Conservation (phyloP, 2,113 vertebrate genomes). For the Ploceus nigricollis region DNA sequence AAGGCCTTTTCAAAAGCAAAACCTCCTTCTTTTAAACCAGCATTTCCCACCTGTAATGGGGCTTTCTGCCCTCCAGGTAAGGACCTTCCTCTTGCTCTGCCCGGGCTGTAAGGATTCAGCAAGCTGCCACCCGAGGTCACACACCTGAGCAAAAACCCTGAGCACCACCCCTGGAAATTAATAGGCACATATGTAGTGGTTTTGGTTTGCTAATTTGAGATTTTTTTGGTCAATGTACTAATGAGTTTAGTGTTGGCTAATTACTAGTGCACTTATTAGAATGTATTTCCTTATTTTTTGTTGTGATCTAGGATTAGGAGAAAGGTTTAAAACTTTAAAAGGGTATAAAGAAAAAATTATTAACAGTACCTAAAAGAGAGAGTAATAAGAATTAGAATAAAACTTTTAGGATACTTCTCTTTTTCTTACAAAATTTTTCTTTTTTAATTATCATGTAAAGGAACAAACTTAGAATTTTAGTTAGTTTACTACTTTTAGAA, state of each 20-base stretch:
- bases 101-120: neutral
- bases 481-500: neutral
- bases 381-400: neutral
- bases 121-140: neutral
- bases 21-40: neutral
- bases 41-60: neutral
- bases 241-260: neutral
- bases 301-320: neutral
- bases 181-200: neutral
- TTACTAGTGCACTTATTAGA: neutral
- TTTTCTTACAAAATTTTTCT: neutral
- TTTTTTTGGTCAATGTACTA: neutral
- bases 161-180: neutral
- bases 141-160: neutral
- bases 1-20: neutral
- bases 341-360: neutral
- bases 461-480: neutral
- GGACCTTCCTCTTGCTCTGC: neutral
- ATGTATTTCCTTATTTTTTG: neutral
- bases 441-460: neutral
- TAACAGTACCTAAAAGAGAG: neutral
- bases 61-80: neutral
- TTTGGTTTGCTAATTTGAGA: neutral
- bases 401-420: neutral
- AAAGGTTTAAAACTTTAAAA: neutral